phyloP scores from a whole-genome alignment of 2,888 invertebrate species.

The Endotricha flammealis region DNA sequence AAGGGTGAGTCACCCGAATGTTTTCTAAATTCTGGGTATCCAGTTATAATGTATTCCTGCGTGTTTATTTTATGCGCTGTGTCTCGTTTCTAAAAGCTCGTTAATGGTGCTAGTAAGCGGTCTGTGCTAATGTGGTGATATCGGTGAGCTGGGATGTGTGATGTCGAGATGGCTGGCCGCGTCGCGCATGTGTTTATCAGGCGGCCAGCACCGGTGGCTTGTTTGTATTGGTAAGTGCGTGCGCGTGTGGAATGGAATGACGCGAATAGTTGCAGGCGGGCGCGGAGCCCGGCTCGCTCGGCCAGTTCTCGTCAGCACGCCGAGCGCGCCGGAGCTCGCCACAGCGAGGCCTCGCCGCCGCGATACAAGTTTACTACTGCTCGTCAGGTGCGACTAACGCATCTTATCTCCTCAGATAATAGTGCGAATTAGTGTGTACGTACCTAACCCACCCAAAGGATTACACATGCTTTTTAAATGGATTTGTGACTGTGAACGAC shows the following conservation, averaged over 20 bases:
- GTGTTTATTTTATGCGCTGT: constrained; percentile 5
- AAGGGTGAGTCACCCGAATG: constrained; percentile 1
- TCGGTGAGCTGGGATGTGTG: constrained; percentile 29
- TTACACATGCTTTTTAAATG: constrained; percentile 45
- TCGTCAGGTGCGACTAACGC: constrained; percentile 46
- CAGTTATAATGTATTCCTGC: neutral
- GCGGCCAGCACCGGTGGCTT: constrained; percentile 39
- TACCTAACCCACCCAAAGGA: constrained; percentile 29
- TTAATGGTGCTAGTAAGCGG: constrained; percentile 18
- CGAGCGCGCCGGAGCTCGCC: constrained; percentile 63
- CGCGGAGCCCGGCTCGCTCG: constrained; percentile 30
- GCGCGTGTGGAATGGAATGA: constrained; percentile 65
- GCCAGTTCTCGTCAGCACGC: constrained; percentile 58
- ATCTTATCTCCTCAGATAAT: constrained; percentile 63
- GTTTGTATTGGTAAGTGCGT: constrained; percentile 70
- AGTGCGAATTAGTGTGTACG: constrained; percentile 60
- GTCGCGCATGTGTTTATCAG: constrained; percentile 50
- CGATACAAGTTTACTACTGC: constrained; percentile 32
- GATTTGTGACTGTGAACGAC: constrained; percentile 51
- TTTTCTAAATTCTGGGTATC: constrained; percentile 1
- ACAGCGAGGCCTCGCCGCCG: constrained; percentile 53
- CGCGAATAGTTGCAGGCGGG: constrained; percentile 68
- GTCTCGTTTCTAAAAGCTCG: constrained; percentile 14
- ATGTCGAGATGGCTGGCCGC: constrained; percentile 33
- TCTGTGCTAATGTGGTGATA: constrained; percentile 25